A percentile compares a stretch with the other conserved stretches of the same genome.
phyloP scores from a whole-genome alignment of 1,140 invertebrate genomes.

The Ips typographus region DNA sequence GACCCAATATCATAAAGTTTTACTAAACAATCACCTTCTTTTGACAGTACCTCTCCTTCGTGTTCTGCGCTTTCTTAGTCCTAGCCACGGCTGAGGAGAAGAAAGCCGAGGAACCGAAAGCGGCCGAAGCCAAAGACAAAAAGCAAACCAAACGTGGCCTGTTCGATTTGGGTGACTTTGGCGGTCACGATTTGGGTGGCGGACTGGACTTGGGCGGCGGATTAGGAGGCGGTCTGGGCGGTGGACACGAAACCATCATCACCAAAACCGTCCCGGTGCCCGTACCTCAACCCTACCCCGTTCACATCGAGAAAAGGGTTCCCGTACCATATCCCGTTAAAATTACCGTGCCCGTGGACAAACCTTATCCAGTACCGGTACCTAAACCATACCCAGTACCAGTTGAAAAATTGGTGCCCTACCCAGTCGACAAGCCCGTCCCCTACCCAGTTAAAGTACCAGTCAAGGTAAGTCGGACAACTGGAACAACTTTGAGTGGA shows the following conservation, averaged over 20 bases:
- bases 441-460: constrained; percentile 51
- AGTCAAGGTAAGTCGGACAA: constrained; percentile 42
- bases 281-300: constrained; percentile 46
- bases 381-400: constrained; percentile 61
- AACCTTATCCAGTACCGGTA: constrained; percentile 54
- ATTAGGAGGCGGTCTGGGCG: constrained; percentile 18
- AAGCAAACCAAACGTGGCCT: constrained; percentile 51
- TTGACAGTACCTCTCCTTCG: constrained; percentile 41
- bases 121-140: constrained; percentile 39
- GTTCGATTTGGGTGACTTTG: constrained; percentile 41
- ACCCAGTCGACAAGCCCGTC: constrained; percentile 48
- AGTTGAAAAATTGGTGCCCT: constrained; percentile 49
- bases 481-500: constrained; percentile 27
- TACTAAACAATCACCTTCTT: not conserved
- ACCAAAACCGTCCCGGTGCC: constrained; percentile 48
- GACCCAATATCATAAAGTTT: no score
- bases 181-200: constrained; percentile 32
- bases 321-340: constrained; percentile 55
- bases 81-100: constrained; percentile 41
- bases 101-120: constrained; percentile 39
- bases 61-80: constrained; percentile 41
- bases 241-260: constrained; percentile 43
- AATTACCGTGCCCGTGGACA: constrained; percentile 53
- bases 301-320: constrained; percentile 47
- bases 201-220: constrained; percentile 19